A percentile compares a stretch with the other conserved stretches of the same genome.
phyloP scores from a whole-genome alignment of 2,888 invertebrate species.

The Orthonychiurus folsomi region DNA sequence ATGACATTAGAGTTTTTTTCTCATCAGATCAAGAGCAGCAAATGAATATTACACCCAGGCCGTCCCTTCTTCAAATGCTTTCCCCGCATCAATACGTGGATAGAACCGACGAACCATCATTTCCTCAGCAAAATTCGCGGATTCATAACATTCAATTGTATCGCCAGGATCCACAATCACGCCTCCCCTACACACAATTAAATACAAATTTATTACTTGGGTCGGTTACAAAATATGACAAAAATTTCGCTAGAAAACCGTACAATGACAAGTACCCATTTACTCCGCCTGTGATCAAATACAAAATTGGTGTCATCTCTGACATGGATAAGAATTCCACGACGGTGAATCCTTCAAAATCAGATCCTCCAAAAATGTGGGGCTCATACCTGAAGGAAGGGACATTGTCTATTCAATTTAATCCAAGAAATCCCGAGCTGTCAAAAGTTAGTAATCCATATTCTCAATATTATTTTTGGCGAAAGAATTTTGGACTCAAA shows the following conservation, averaged over 20 bases:
- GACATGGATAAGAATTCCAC: conserved; percentile 8
- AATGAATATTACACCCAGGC: neutral
- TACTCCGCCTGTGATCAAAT: conserved; percentile 8
- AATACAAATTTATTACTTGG: neutral
- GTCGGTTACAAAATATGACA: neutral
- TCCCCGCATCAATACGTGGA: neutral
- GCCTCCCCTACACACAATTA: neutral
- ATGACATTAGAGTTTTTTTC: no score
- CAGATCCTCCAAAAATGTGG: conserved; percentile 18
- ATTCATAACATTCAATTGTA: neutral
- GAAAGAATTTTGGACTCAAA: no score
- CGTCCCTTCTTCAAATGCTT: neutral
- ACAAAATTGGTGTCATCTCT: conserved; percentile 10
- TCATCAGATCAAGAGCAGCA: neutral
- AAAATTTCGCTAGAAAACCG: neutral
- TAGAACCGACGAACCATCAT: neutral
- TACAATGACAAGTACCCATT: conserved; percentile 9
- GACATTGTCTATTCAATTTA: conserved; percentile 21
- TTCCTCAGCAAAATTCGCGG: neutral
- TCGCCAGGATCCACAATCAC: no score
- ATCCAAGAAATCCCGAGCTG: conserved; percentile 20
- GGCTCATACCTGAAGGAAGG: conserved; percentile 24
- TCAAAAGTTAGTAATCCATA: conserved; percentile 19
- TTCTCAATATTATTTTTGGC: no score
- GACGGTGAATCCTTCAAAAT: conserved; percentile 7